Conservation (phyloP, 2,797 vertebrate species). For the Sebastes vulpes region DNA sequence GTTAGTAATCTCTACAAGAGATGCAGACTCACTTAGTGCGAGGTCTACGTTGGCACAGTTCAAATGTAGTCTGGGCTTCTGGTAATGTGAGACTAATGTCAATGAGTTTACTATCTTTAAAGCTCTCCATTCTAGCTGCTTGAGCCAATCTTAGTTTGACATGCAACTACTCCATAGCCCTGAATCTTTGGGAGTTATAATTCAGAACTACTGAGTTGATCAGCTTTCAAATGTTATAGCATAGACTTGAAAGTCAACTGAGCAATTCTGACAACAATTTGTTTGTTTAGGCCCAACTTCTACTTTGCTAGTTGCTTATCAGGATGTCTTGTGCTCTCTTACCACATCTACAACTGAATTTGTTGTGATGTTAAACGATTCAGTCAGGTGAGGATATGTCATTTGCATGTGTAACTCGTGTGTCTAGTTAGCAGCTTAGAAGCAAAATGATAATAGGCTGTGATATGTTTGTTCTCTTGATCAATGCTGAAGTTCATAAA, state of each 20-base stretch:
- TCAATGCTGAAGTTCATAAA: not conserved
- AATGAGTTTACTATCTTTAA: not conserved
- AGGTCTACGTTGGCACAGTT: not conserved
- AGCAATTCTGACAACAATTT: not conserved
- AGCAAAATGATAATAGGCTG: not conserved
- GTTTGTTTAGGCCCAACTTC: not conserved
- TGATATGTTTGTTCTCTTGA: not conserved
- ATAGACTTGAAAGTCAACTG: not conserved
- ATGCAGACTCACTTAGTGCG: not conserved
- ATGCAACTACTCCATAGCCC: not conserved
- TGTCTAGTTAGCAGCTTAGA: not conserved
- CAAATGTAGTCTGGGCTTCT: constrained; percentile 1
- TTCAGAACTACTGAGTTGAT: not conserved
- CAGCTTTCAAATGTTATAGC: not conserved
- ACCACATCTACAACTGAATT: not conserved
- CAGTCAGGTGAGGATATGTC: not conserved
- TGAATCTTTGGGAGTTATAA: not conserved
- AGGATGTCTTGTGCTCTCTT: not conserved
- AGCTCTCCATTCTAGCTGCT: not conserved
- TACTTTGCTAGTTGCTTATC: not conserved
- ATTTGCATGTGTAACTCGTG: not conserved
- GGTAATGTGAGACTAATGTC: constrained; percentile 10
- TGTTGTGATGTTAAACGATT: not conserved
- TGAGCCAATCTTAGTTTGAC: not conserved
- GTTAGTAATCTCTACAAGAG: not conserved